Conservation (phyloP, 1,140 invertebrate genomes). For the Trichonephila clavipes region DNA sequence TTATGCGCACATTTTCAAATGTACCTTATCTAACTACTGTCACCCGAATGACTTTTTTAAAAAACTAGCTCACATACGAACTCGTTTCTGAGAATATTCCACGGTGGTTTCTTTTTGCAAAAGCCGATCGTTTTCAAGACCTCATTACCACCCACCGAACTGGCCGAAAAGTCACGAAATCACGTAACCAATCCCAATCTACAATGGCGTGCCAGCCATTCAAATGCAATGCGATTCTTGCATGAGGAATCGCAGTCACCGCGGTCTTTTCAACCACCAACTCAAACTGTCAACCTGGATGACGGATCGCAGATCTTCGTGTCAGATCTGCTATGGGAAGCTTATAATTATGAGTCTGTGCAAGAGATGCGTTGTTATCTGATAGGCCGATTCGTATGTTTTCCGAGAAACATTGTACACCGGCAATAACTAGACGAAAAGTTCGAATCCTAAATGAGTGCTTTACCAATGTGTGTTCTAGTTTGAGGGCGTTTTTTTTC, state of each 20-base stretch:
- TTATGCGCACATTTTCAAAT: too few relatives aligned
- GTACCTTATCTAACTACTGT: too few relatives aligned
- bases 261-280: constrained; percentile 36
- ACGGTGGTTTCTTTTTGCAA: not conserved
- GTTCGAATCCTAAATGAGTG: too few relatives aligned
- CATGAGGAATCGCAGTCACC: constrained; percentile 20
- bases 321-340: constrained; percentile 34
- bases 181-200: constrained; percentile 28
- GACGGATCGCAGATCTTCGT: constrained; percentile 58
- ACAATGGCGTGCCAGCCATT: not conserved
- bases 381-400: not conserved
- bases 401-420: constrained; percentile 7
- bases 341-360: not conserved
- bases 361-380: constrained; percentile 25
- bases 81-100: too few relatives aligned
- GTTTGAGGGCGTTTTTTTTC: too few relatives aligned
- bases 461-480: too few relatives aligned
- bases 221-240: constrained; percentile 35
- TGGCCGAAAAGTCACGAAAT: not conserved
- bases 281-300: constrained; percentile 40
- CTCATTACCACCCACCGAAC: not conserved
- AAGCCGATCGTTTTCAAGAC: not conserved
- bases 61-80: too few relatives aligned
- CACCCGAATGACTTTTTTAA: too few relatives aligned
- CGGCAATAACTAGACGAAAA: too few relatives aligned